Percentiles rank a stretch among this genome's conserved stretches.
phyloP scores from a whole-genome alignment of 2,797 vertebrate genomes.

The Hozukius guyotensis region DNA sequence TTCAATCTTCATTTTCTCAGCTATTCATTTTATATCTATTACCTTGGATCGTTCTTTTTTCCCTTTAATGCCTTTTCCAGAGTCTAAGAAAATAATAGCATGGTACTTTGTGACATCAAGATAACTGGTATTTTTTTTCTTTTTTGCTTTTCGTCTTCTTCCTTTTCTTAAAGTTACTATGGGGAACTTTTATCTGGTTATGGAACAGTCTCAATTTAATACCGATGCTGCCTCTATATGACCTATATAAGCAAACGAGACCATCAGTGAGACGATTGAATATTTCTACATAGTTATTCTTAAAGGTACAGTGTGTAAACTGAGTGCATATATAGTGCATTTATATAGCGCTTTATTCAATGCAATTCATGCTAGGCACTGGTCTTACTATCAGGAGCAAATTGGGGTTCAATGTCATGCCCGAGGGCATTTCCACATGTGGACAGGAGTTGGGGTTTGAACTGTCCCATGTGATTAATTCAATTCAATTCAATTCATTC shows the following conservation, averaged over 20 bases:
- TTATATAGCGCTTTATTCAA: neutral
- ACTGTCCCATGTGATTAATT: neutral
- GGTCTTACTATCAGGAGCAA: neutral
- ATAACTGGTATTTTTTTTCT: neutral
- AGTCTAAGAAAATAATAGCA: slow-evolving; percentile 31
- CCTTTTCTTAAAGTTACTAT: neutral
- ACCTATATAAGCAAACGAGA: neutral
- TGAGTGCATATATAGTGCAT: neutral
- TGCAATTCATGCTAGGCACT: neutral
- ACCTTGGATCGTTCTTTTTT: neutral
- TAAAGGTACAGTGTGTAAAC: neutral
- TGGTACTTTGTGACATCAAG: slow-evolving; percentile 9
- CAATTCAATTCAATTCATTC: no score
- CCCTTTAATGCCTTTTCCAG: slow-evolving; percentile 3
- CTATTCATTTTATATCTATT: slow-evolving; percentile 22
- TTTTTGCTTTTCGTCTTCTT: neutral
- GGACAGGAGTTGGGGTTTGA: neutral
- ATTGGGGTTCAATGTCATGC: neutral
- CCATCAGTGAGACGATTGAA: neutral
- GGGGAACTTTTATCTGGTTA: neutral
- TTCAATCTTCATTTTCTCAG: slow-evolving; percentile 45
- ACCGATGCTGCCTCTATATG: neutral
- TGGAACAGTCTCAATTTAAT: neutral
- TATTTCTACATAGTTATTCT: neutral
- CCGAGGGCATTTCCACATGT: neutral